Conservation (phyloP, 2,888 invertebrate genomes). For the Catonia carolina region DNA sequence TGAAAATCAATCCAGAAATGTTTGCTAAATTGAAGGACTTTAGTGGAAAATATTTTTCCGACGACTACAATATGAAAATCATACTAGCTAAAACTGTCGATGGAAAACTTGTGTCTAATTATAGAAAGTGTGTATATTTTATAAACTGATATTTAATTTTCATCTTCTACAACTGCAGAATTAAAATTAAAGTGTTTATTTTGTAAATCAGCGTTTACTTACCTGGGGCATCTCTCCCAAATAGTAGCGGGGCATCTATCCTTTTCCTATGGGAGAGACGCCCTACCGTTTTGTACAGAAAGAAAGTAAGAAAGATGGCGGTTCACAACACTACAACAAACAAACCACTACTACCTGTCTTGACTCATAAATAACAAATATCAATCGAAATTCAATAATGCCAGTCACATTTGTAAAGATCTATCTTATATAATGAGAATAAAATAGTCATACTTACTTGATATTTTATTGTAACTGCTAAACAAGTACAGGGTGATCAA, state of each 20-base stretch:
- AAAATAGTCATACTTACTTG: conserved; percentile 4
- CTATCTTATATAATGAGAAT: neutral
- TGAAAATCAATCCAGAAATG: too few species aligned
- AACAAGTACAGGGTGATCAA: too few species aligned
- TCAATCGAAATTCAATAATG: neutral
- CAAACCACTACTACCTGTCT: neutral
- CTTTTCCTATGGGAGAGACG: neutral
- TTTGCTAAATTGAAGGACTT: too few species aligned
- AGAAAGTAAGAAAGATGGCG: neutral
- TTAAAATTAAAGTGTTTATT: neutral
- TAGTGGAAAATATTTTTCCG: too few species aligned
- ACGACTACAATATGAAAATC: too few species aligned
- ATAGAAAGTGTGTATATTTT: too few species aligned
- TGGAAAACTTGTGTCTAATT: too few species aligned
- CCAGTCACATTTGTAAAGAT: neutral
- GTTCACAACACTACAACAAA: neutral
- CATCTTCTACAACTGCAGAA: neutral
- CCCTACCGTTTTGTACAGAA: neutral
- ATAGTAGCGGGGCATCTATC: neutral
- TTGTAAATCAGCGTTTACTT: too few species aligned
- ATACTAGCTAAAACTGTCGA: too few species aligned
- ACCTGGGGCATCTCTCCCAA: neutral
- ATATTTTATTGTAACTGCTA: neutral
- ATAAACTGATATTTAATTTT: neutral
- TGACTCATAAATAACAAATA: neutral